Conservation (phyloP, 2,797 vertebrate genomes). For the Amphiprion clarkii region DNA sequence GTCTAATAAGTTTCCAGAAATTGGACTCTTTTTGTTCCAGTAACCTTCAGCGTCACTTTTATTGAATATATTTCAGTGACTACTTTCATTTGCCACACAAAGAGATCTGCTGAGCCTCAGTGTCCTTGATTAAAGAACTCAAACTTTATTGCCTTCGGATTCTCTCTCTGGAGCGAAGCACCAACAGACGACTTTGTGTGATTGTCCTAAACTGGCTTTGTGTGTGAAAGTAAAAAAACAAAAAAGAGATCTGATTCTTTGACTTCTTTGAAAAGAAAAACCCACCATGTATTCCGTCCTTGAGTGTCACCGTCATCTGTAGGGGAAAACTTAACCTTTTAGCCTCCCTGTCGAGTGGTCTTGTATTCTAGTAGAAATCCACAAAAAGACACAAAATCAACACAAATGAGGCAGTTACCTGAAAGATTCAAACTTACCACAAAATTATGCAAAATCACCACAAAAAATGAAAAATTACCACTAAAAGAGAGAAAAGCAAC, state of each 20-base stretch:
- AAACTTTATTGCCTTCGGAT: conserved; percentile 53
- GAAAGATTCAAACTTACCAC: too few species aligned
- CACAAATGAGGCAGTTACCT: too few species aligned
- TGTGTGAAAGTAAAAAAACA: conserved; percentile 28
- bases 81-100: conserved; percentile 39
- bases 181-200: conserved; percentile 53
- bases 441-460: too few species aligned
- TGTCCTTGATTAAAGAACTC: conserved; percentile 64
- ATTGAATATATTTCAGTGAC: conserved; percentile 31
- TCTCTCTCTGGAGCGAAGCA: conserved; percentile 34
- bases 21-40: conserved; percentile 11
- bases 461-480: too few species aligned
- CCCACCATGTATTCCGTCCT: too few species aligned
- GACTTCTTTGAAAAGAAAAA: too few species aligned
- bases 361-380: too few species aligned
- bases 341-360: too few species aligned
- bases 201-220: conserved; percentile 33
- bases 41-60: conserved; percentile 29
- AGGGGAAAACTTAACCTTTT: too few species aligned
- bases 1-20: conserved; percentile 24
- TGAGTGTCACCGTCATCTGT: too few species aligned
- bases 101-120: conserved; percentile 51
- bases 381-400: too few species aligned
- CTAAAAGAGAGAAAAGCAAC: too few species aligned
- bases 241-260: not conserved